These are phyloP conservation scores for Aspidiotus destructor DNA, from an alignment of 2,888 invertebrate genomes.

Conservation along the genomic window DNA sequence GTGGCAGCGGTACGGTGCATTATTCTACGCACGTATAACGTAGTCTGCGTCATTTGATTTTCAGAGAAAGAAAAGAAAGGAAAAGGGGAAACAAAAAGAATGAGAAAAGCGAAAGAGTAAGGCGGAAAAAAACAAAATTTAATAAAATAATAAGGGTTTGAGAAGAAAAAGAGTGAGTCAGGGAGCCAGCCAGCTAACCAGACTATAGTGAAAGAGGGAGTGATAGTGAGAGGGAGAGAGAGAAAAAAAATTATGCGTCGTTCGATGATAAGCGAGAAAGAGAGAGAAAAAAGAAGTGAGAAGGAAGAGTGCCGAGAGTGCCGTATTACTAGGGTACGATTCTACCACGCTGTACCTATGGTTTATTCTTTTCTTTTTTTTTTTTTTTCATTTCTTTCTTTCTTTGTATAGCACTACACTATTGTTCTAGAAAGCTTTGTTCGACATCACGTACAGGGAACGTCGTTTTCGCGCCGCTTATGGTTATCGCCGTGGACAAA, in stretches of 20 bases:
- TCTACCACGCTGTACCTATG: slow-evolving; percentile 18
- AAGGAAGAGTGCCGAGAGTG: slow-evolving; percentile 17
- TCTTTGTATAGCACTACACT: slow-evolving; percentile 8
- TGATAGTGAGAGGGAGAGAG: no score
- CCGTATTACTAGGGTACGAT: not conserved
- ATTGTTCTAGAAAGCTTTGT: slow-evolving; percentile 30
- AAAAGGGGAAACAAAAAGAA: not conserved
- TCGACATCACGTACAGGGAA: slow-evolving; percentile 30
- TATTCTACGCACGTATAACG: no score
- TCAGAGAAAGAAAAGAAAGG: not conserved
- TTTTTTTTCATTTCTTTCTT: not conserved
- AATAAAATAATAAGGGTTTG: slow-evolving; percentile 28
- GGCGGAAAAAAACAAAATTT: slow-evolving; percentile 8
- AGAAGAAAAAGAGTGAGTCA: slow-evolving; percentile 6
- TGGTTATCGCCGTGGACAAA: slow-evolving; percentile 27
- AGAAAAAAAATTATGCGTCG: no score
- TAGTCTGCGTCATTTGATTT: not conserved
- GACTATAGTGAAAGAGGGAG: no score
- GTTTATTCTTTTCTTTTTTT: no score
- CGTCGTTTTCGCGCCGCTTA: slow-evolving; percentile 26
- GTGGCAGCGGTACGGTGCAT: no score
- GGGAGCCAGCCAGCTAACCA: no score
- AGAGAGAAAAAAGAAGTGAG: not conserved
- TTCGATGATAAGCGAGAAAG: no score
- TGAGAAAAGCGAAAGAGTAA: not conserved